phyloP scores from a whole-genome alignment of 2,888 invertebrate genomes.

The Muscina levida region DNA sequence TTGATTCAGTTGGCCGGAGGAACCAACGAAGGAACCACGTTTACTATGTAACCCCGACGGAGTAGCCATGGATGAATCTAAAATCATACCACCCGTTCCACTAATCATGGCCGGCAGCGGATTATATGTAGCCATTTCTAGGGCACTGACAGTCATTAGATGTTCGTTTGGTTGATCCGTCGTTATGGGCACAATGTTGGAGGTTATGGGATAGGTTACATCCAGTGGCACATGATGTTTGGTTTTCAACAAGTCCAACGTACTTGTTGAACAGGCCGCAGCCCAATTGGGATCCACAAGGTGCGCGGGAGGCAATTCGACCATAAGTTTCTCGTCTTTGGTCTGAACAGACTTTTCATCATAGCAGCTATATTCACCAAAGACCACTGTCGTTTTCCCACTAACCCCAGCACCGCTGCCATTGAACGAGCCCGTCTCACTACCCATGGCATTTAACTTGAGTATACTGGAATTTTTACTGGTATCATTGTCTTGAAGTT shows the following conservation, averaged over 20 bases:
- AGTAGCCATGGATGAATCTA: conserved; percentile 45
- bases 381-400: conserved; percentile 71
- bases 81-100: conserved; percentile 39
- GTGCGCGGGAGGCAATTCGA: conserved; percentile 82
- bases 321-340: conserved; percentile 82
- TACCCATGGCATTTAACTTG: conserved; percentile 74
- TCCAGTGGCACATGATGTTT: conserved; percentile 67
- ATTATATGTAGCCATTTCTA: conserved; percentile 73
- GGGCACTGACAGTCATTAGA: conserved; percentile 57
- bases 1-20: conserved; percentile 68
- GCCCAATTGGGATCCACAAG: conserved; percentile 71
- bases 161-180: conserved; percentile 61
- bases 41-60: conserved; percentile 70
- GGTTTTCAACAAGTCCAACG: conserved; percentile 76
- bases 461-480: conserved; percentile 76
- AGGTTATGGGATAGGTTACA: conserved; percentile 25
- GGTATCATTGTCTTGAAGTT: conserved; percentile 82
- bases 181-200: conserved; percentile 48
- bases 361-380: conserved; percentile 85
- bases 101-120: conserved; percentile 63
- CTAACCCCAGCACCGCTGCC: conserved; percentile 60
- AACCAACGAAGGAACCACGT: conserved; percentile 72
- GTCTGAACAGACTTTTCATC: conserved; percentile 81
- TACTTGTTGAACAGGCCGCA: conserved; percentile 71
- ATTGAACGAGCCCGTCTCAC: conserved; percentile 58